A percentile compares a stretch with the other conserved stretches of the same genome.
phyloP scores from a whole-genome alignment of 2,888 invertebrate genomes.

The Cephus nigrinus region DNA sequence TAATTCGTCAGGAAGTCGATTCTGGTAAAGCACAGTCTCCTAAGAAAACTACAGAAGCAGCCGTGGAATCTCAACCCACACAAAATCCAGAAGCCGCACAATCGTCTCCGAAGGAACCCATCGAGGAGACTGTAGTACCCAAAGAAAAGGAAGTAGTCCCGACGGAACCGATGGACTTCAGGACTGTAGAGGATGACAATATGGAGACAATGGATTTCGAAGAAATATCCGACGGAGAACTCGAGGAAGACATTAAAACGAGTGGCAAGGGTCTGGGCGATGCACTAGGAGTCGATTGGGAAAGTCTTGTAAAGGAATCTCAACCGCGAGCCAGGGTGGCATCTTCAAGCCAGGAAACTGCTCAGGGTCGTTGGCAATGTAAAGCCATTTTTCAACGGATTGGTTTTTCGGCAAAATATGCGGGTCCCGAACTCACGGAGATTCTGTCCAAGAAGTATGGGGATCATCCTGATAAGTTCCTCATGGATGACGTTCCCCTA shows the following conservation, averaged over 20 bases:
- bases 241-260: conserved; percentile 80
- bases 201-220: conserved; percentile 85
- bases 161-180: conserved; percentile 33
- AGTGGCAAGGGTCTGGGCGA: conserved; percentile 83
- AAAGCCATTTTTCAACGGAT: conserved; percentile 82
- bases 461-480: conserved; percentile 41
- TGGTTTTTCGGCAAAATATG: conserved; percentile 83
- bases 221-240: conserved; percentile 90
- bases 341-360: conserved; percentile 67
- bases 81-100: conserved; percentile 53
- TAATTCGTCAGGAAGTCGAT: conserved; percentile 35
- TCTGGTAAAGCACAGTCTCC: conserved; percentile 30
- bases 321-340: conserved; percentile 65
- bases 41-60: conserved; percentile 45
- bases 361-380: conserved; percentile 84
- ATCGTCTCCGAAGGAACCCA: conserved; percentile 48
- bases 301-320: conserved; percentile 86
- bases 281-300: conserved; percentile 96
- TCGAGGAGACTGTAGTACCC: conserved; percentile 50
- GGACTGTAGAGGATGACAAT: conserved; percentile 75
- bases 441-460: conserved; percentile 59
- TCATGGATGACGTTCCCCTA: conserved; percentile 54
- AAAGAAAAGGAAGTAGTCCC: conserved; percentile 46
- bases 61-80: conserved; percentile 45
- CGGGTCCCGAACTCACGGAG: conserved; percentile 74